A percentile compares a stretch with the other conserved stretches of the same genome.
These are phyloP conservation scores for Musca vetustissima DNA, from an alignment of 1,140 invertebrate species.

Conservation along the genomic window DNA sequence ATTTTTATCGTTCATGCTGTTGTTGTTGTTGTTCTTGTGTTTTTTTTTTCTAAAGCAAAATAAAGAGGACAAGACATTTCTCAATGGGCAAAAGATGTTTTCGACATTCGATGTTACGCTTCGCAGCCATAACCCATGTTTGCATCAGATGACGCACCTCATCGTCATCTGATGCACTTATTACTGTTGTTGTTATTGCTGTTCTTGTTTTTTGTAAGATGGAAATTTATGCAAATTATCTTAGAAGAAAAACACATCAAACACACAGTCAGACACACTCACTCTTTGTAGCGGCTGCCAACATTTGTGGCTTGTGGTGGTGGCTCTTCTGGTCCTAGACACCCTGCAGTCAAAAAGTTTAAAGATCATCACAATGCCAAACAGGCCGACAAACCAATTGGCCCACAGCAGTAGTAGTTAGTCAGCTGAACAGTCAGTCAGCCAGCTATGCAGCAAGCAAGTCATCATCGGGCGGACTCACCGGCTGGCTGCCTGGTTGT, in stretches of 20 bases:
- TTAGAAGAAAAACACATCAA: neutral
- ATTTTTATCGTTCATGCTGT: too few species aligned
- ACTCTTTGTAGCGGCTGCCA: neutral
- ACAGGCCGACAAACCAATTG: neutral
- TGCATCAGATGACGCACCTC: neutral
- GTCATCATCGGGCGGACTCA: neutral
- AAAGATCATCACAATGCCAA: too few species aligned
- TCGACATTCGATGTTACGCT: neutral
- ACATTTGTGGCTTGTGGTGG: neutral
- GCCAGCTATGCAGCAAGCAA: too few species aligned
- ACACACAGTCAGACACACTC: too few species aligned
- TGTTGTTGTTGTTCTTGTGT: too few species aligned
- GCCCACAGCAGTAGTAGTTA: neutral
- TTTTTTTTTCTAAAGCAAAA: neutral
- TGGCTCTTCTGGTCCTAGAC: conserved; percentile 3
- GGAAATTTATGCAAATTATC: conserved; percentile 11
- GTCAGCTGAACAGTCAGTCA: too few species aligned
- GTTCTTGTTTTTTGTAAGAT: too few species aligned
- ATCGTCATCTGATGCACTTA: too few species aligned
- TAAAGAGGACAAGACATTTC: neutral
- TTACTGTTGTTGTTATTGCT: too few species aligned
- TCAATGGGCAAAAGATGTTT: neutral
- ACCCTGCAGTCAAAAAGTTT: conserved; percentile 7
- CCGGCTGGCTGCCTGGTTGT: neutral
- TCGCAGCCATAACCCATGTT: neutral